Conservation (phyloP, 2,888 invertebrate species). For the Macaria liturata region DNA sequence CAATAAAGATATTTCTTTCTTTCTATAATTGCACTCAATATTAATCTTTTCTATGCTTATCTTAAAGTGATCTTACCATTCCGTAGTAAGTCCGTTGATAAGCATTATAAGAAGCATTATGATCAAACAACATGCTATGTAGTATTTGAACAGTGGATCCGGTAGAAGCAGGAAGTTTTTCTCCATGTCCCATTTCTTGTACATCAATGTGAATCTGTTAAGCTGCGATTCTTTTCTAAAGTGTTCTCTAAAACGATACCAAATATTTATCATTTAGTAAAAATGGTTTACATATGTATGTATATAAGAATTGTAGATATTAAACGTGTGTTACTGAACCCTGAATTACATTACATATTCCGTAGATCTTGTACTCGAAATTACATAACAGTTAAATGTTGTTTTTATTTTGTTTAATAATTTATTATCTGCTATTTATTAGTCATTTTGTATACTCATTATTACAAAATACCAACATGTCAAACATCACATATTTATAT, state of each 20-base stretch:
- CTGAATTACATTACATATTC: no score
- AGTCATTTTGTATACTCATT: no score
- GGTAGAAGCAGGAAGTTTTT: slow-evolving; percentile 88
- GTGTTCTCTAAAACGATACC: slow-evolving; percentile 84
- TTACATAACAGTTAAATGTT: no score
- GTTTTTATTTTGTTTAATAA: background rate
- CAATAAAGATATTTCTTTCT: background rate
- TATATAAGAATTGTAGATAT: no score
- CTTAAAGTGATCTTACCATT: slow-evolving; percentile 55
- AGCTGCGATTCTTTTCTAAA: slow-evolving; percentile 84
- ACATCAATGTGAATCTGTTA: slow-evolving; percentile 77
- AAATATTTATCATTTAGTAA: background rate
- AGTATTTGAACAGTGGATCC: slow-evolving; percentile 94
- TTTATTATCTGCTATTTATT: no score
- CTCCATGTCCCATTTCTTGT: slow-evolving; percentile 84
- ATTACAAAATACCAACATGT: no score
- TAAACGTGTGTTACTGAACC: no score
- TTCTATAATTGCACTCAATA: no score
- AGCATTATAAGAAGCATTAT: slow-evolving; percentile 61
- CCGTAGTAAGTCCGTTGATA: slow-evolving; percentile 68
- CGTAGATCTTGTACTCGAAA: no score
- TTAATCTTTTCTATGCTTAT: no score
- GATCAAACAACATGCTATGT: slow-evolving; percentile 68
- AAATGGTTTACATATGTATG: no score
- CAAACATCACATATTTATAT: no score